A percentile compares a stretch with the other conserved stretches of the same genome.
phyloP scores from a whole-genome alignment of 2,888 invertebrate species.

The Macaria notata region DNA sequence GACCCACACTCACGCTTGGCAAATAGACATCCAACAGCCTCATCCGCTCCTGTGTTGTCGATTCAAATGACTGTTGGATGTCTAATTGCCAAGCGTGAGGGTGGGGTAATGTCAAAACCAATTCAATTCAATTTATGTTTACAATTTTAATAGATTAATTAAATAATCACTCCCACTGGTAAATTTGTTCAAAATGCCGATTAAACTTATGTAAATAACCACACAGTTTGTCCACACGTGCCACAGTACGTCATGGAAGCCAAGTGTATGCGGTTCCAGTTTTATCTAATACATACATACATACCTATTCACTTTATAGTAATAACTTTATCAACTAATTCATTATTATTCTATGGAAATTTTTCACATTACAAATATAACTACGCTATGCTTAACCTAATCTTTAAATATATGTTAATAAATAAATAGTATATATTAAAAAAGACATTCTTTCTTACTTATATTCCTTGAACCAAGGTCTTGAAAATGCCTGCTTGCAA shows the following conservation, averaged over 20 bases:
- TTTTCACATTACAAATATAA: slow-evolving; percentile 53
- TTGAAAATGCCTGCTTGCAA: background rate
- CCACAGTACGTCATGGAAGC: background rate
- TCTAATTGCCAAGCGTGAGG: too few species aligned
- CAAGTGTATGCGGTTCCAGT: background rate
- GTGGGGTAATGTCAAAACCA: too few species aligned
- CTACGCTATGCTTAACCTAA: slow-evolving; percentile 50
- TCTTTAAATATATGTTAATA: slow-evolving; percentile 71
- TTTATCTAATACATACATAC: background rate
- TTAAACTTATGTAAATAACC: too few species aligned
- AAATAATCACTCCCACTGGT: too few species aligned
- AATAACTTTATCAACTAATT: slow-evolving; percentile 37
- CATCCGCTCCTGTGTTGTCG: too few species aligned
- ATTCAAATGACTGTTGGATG: too few species aligned
- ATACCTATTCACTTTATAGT: slow-evolving; percentile 37
- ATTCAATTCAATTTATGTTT: too few species aligned
- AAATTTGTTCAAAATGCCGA: too few species aligned
- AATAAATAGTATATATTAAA: slow-evolving; percentile 80
- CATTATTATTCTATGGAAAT: slow-evolving; percentile 65
- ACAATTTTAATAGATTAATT: too few species aligned
- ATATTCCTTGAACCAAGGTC: slow-evolving; percentile 29
- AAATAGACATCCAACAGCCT: too few species aligned
- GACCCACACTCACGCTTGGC: too few species aligned
- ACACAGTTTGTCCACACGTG: too few species aligned
- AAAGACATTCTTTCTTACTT: slow-evolving; percentile 37